Conservation (phyloP, 2,113 vertebrate species). For the Neolamprologus sp. region DNA sequence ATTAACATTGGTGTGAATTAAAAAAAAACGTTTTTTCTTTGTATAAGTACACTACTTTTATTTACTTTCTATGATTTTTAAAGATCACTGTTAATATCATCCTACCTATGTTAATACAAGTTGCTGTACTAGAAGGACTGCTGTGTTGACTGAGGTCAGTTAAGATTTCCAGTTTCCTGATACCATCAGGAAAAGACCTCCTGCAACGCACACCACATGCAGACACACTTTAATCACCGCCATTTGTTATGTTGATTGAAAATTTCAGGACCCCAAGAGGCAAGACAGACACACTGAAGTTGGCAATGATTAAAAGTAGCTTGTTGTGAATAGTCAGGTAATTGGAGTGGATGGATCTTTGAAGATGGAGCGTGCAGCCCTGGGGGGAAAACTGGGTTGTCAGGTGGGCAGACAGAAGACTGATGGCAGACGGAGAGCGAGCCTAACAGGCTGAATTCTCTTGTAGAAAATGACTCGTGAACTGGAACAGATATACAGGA, state of each 20-base stretch:
- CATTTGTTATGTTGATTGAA: neutral
- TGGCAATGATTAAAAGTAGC: neutral
- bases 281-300: neutral
- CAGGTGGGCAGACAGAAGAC: neutral
- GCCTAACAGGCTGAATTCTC: neutral
- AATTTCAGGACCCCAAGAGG: neutral
- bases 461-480: neutral
- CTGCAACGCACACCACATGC: neutral
- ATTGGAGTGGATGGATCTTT: neutral
- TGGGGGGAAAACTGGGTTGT: neutral
- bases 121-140: neutral
- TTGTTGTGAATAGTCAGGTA: neutral
- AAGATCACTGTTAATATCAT: neutral
- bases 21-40: accelerated
- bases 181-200: neutral
- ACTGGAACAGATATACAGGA: neutral
- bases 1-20: neutral
- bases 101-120: neutral
- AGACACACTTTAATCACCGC: neutral
- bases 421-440: neutral
- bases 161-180: slow-evolving; percentile 14
- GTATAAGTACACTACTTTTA: neutral
- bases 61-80: neutral
- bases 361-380: neutral
- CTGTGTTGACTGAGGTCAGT: neutral